Percentiles rank a stretch among this genome's conserved stretches.
These are phyloP conservation scores for Sycobia sp. DNA, from an alignment of 1,140 invertebrate genomes.

Conservation along the genomic window DNA sequence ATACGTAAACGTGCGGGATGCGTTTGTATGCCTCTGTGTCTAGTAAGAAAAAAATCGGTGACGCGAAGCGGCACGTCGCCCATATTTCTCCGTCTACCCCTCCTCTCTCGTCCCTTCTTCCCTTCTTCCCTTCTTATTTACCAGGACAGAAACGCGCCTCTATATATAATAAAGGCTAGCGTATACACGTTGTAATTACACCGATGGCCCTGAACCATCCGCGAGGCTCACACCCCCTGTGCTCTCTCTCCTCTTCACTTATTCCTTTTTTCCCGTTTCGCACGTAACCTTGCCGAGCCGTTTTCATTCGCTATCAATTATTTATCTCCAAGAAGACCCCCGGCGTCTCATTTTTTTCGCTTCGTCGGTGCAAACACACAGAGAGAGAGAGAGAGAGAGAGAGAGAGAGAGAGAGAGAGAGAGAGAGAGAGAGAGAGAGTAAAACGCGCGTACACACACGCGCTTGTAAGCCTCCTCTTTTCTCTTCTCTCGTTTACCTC, in stretches of 20 bases:
- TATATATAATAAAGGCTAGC: too few relatives aligned
- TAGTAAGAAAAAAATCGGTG: slow-evolving; percentile 8
- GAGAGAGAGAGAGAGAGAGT: neutral
- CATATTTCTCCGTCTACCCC: slow-evolving; percentile 25
- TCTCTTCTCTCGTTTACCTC: neutral
- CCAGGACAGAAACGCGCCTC: too few relatives aligned
- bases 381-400: too few relatives aligned
- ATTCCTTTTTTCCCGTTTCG: too few relatives aligned
- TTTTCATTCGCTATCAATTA: slow-evolving; percentile 47
- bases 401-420: too few relatives aligned
- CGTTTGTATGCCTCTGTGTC: too few relatives aligned
- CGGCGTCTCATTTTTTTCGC: slow-evolving; percentile 23
- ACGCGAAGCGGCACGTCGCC: slow-evolving; percentile 17
- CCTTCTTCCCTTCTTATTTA: neutral
- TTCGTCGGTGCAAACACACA: neutral
- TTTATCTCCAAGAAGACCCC: slow-evolving; percentile 38
- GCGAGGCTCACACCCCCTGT: too few relatives aligned
- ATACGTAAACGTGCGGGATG: too few relatives aligned
- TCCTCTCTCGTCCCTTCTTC: neutral
- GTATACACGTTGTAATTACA: slow-evolving; percentile 45
- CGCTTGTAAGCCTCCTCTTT: neutral
- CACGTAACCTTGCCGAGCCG: slow-evolving; percentile 38
- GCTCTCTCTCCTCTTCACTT: too few relatives aligned
- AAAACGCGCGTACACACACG: too few relatives aligned
- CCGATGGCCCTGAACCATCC: slow-evolving; percentile 28